Evolutionary conservation across 1,140 invertebrate genomes (phyloP).

Genomic region (Paralvinella palmiformis): DNA sequence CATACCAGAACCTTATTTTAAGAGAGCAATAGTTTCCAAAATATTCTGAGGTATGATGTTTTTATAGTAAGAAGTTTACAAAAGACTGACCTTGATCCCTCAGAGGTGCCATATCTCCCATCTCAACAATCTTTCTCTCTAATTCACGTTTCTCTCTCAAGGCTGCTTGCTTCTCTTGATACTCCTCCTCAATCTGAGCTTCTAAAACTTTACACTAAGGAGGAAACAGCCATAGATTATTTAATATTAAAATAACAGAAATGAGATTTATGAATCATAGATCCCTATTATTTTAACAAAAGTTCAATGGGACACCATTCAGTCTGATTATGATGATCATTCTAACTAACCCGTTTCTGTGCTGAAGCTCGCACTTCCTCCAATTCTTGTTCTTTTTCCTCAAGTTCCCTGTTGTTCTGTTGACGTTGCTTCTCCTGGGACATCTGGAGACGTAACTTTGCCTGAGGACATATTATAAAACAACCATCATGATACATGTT

Average conservation of each 20-base stretch:
- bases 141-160: slow-evolving; percentile 83
- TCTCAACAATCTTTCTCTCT: slow-evolving; percentile 71
- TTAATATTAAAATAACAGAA: neutral
- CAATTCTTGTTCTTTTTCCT: slow-evolving; percentile 84
- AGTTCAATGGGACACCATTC: neutral
- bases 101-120: slow-evolving; percentile 56
- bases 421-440: slow-evolving; percentile 83
- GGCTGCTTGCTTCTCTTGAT: slow-evolving; percentile 80
- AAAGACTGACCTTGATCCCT: slow-evolving; percentile 41
- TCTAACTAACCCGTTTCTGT: slow-evolving; percentile 83
- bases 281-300: neutral
- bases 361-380: slow-evolving; percentile 81
- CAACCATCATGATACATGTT: slow-evolving; percentile 4
- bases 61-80: no score
- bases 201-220: slow-evolving; percentile 64
- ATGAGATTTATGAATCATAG: neutral
- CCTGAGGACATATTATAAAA: slow-evolving; percentile 51
- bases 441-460: slow-evolving; percentile 87
- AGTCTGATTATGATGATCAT: neutral
- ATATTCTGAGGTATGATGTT: no score
- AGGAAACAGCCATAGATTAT: neutral
- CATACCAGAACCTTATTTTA: no score
- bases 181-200: slow-evolving; percentile 82
- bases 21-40: no score
- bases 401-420: slow-evolving; percentile 71